These are phyloP conservation scores for Antheraea pernyi DNA, from an alignment of 1,140 invertebrate genomes.

Conservation along the genomic window DNA sequence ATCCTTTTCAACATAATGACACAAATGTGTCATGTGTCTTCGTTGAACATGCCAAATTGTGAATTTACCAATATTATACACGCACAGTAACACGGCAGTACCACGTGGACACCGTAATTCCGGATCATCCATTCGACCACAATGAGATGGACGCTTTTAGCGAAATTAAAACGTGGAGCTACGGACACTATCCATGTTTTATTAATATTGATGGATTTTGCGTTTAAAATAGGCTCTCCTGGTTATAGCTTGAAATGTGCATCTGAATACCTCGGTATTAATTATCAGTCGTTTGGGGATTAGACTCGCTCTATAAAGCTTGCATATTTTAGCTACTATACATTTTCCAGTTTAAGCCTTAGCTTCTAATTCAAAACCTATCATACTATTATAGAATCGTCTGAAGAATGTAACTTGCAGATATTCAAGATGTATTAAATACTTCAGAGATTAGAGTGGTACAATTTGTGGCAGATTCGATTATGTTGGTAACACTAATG, in stretches of 20 bases:
- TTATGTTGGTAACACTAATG: too few relatives aligned
- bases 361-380: too few relatives aligned
- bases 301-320: not conserved
- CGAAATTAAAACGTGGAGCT: slow-evolving; percentile 58
- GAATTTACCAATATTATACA: not conserved
- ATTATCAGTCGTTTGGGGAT: not conserved
- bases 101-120: slow-evolving; percentile 38
- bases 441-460: too few relatives aligned
- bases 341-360: too few relatives aligned
- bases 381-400: too few relatives aligned
- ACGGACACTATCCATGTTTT: slow-evolving; percentile 47
- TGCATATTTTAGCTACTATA: too few relatives aligned
- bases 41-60: not conserved
- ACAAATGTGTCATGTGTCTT: not conserved
- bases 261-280: not conserved
- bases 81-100: slow-evolving; percentile 12
- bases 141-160: slow-evolving; percentile 72
- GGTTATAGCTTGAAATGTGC: slow-evolving; percentile 1
- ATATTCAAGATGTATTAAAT: too few relatives aligned
- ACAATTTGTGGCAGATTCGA: too few relatives aligned
- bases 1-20: not conserved
- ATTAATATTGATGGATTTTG: slow-evolving; percentile 43
- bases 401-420: too few relatives aligned
- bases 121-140: slow-evolving; percentile 49
- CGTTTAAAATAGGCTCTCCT: not conserved